These are phyloP conservation scores for Lithobius niger DNA, from an alignment of 1,140 invertebrate genomes.

Conservation along the genomic window DNA sequence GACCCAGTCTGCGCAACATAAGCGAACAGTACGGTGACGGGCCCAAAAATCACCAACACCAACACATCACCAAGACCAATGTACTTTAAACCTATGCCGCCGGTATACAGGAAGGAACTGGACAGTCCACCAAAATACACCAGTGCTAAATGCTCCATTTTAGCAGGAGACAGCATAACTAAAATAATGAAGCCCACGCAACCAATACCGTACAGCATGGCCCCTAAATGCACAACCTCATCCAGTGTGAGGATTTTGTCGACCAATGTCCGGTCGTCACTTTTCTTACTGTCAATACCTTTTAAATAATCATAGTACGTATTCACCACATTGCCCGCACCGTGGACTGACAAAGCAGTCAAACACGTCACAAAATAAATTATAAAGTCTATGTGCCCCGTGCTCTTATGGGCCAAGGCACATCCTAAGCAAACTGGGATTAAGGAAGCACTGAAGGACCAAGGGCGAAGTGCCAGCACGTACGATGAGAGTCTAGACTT, in stretches of 20 bases:
- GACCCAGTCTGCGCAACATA: conserved; percentile 81
- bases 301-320: conserved; percentile 90
- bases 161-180: conserved; percentile 64
- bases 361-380: conserved; percentile 65
- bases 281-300: conserved; percentile 78
- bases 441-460: conserved; percentile 81
- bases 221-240: conserved; percentile 74
- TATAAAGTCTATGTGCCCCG: conserved; percentile 56
- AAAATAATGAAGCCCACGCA: conserved; percentile 76
- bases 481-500: conserved; percentile 51
- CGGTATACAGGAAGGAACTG: conserved; percentile 81
- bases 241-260: conserved; percentile 74
- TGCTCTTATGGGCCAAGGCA: conserved; percentile 63
- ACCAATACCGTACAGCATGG: conserved; percentile 69
- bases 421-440: conserved; percentile 78
- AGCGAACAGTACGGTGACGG: conserved; percentile 84
- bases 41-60: conserved; percentile 84
- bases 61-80: conserved; percentile 80
- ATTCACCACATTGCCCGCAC: conserved; percentile 92
- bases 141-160: conserved; percentile 83
- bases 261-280: conserved; percentile 82
- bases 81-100: conserved; percentile 86
- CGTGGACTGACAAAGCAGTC: conserved; percentile 79
- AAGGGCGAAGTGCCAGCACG: conserved; percentile 70
- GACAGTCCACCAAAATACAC: conserved; percentile 90